Conservation (phyloP, 2,797 vertebrate genomes). For the Silurus lanzhouensis region DNA sequence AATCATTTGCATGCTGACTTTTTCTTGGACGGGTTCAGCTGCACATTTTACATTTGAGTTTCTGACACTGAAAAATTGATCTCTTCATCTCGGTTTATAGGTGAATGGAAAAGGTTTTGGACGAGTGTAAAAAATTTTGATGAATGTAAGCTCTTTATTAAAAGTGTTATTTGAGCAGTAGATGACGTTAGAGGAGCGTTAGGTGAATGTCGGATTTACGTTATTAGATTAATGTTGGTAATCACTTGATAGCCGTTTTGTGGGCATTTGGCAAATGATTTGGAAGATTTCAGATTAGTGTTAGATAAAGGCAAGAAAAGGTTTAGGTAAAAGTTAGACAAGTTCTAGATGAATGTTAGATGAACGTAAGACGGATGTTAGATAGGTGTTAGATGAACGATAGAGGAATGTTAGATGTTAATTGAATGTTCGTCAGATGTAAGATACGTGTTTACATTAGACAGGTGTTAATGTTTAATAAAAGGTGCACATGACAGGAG, state of each 20-base stretch:
- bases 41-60: no score
- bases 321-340: background rate
- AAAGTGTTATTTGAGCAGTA: background rate
- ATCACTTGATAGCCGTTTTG: no score
- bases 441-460: no score
- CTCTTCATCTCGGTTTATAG: background rate
- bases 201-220: background rate
- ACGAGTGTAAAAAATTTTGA: background rate
- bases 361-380: background rate
- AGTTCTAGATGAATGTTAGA: background rate
- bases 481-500: no score
- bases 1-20: background rate
- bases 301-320: background rate
- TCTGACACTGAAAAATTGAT: background rate
- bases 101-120: background rate
- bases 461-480: no score
- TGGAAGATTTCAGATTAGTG: background rate
- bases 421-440: background rate
- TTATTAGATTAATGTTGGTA: no score
- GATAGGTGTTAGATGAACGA: background rate
- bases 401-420: background rate
- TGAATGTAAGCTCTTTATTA: background rate
- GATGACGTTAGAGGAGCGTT: background rate
- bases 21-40: background rate
- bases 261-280: background rate